Percentiles rank a stretch among this genome's conserved stretches.
Evolutionary conservation across 2,113 vertebrate genomes (phyloP).

Genomic region (Spea multiplicata): DNA sequence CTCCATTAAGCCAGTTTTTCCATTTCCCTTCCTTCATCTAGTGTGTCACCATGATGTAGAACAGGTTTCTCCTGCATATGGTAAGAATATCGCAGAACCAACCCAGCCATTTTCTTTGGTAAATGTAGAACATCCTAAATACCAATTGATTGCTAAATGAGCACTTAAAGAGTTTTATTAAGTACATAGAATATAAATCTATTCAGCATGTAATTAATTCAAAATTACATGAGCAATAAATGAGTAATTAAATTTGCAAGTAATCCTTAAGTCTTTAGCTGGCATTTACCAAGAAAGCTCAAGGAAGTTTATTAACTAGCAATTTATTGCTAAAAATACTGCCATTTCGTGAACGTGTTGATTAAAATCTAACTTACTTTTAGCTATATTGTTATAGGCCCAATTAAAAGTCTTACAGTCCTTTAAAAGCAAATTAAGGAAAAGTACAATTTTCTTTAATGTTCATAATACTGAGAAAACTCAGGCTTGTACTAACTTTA

Average conservation of each 20-base stretch:
- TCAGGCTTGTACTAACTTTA: not conserved
- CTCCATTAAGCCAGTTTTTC: no score
- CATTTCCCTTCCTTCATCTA: not conserved
- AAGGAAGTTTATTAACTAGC: constrained; percentile 71
- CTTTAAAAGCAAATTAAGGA: constrained; percentile 58
- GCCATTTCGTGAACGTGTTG: constrained; percentile 66
- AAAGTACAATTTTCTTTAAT: constrained; percentile 50
- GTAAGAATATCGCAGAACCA: constrained; percentile 25
- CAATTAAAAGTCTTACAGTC: constrained; percentile 61
- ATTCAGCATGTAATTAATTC: constrained; percentile 80
- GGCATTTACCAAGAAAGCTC: constrained; percentile 77
- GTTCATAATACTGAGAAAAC: constrained; percentile 39
- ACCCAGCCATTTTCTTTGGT: constrained; percentile 62
- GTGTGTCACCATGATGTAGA: not conserved
- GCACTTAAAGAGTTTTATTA: constrained; percentile 74
- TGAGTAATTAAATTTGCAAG: constrained; percentile 74
- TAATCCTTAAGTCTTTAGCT: constrained; percentile 71
- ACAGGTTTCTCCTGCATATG: constrained; percentile 31
- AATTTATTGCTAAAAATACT: constrained; percentile 75
- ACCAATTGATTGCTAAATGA: constrained; percentile 74
- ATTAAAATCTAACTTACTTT: constrained; percentile 67
- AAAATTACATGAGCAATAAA: constrained; percentile 78
- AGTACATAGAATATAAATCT: constrained; percentile 80
- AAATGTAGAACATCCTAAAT: constrained; percentile 69
- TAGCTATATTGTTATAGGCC: constrained; percentile 55